A percentile compares a stretch with the other conserved stretches of the same genome.
These are phyloP conservation scores for Pangasianodon hypophthalmus DNA, from an alignment of 2,113 vertebrate species.

Conservation along the genomic window DNA sequence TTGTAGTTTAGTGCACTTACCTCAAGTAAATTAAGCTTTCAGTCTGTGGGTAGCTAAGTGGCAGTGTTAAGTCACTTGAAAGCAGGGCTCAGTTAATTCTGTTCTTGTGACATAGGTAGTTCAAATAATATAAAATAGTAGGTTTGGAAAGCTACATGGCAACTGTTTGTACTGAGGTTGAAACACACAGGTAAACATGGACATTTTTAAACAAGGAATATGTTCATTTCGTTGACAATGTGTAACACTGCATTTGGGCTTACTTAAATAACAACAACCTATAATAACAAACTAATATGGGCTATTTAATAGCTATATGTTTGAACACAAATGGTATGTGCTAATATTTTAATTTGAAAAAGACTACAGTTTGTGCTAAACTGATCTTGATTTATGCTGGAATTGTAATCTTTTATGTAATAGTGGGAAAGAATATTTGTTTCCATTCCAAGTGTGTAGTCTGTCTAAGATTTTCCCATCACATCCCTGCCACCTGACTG, in stretches of 20 bases:
- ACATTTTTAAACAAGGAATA: not conserved
- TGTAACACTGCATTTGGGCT: not conserved
- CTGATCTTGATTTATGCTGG: not conserved
- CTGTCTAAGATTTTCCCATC: not conserved
- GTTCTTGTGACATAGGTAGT: not conserved
- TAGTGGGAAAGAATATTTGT: not conserved
- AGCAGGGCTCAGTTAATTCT: not conserved
- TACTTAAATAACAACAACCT: not conserved
- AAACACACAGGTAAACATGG: not conserved
- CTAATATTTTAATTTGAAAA: not conserved
- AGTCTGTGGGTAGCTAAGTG: conserved; percentile 59
- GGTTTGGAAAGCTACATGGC: not conserved
- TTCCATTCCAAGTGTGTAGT: not conserved
- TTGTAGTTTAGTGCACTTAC: conserved; percentile 52
- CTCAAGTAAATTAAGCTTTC: conserved; percentile 47
- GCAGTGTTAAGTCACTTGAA: conserved; percentile 60
- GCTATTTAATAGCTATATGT: not conserved
- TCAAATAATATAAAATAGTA: not conserved
- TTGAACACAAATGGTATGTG: not conserved
- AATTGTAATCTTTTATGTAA: not conserved
- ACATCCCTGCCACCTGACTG: not conserved
- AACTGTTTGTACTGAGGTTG: not conserved
- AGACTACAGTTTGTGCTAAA: not conserved
- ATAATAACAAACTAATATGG: not conserved
- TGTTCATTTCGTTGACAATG: not conserved